A percentile compares a stretch with the other conserved stretches of the same genome.
phyloP scores from a whole-genome alignment of 1,140 invertebrate species.

The Meloidogyne floridensis region DNA sequence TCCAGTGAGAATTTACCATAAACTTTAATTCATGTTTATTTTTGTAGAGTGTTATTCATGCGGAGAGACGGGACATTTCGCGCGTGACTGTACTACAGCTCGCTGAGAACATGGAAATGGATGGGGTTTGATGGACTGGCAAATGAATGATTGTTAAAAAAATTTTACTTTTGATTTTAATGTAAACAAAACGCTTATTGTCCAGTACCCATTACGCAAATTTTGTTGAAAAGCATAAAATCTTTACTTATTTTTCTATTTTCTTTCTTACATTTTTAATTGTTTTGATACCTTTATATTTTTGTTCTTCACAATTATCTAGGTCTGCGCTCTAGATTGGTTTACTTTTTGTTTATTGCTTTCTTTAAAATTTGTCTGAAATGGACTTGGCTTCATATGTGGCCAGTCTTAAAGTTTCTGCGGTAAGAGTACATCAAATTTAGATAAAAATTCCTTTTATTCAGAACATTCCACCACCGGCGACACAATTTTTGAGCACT shows the following conservation, averaged over 20 bases:
- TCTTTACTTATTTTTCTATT: background rate
- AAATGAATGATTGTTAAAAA: background rate
- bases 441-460: background rate
- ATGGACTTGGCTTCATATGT: background rate
- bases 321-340: too few species aligned
- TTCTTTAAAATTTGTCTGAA: too few species aligned
- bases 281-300: too few species aligned
- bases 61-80: background rate
- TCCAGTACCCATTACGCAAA: background rate
- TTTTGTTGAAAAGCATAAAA: background rate
- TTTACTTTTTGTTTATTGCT: too few species aligned
- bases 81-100: background rate
- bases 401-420: background rate
- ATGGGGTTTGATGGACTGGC: background rate
- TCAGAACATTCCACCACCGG: conserved; percentile 23
- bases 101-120: background rate
- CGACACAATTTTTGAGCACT: background rate
- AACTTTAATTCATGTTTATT: background rate
- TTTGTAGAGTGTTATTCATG: background rate
- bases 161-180: conserved; percentile 3
- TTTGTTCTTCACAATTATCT: too few species aligned
- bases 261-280: too few species aligned
- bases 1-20: background rate
- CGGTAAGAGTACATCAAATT: background rate
- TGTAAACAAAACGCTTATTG: background rate